Evolutionary conservation across 2,113 vertebrate species (phyloP).

Genomic region (Hyaena hyaena): DNA sequence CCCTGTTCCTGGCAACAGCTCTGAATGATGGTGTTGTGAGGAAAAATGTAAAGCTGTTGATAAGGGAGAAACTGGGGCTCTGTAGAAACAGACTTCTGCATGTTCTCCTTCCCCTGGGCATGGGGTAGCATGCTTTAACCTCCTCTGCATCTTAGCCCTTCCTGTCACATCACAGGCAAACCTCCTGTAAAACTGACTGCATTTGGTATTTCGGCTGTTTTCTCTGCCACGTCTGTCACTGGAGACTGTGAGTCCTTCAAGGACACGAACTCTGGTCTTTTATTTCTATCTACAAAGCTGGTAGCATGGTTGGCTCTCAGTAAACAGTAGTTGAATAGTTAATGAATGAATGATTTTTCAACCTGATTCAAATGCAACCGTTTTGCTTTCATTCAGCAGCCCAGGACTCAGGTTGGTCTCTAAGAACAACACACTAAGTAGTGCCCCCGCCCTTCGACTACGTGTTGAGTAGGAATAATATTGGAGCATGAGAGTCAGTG

Average conservation of each 20-base stretch:
- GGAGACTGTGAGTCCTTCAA: background rate
- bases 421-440: background rate
- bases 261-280: background rate
- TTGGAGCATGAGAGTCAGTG: background rate
- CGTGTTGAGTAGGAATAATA: background rate
- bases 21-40: background rate
- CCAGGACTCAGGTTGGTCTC: background rate
- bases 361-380: background rate
- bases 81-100: background rate
- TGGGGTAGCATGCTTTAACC: fast-evolving
- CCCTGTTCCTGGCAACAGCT: background rate
- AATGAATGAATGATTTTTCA: background rate
- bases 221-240: background rate
- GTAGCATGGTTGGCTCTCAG: background rate
- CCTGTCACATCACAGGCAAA: background rate
- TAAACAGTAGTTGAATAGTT: background rate
- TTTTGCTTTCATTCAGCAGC: background rate
- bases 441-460: background rate
- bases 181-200: background rate
- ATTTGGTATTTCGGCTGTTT: background rate
- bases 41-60: background rate
- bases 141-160: background rate
- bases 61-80: background rate
- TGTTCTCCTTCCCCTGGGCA: background rate
- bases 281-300: background rate